These are phyloP conservation scores for Germaria angustata DNA, from an alignment of 2,888 invertebrate genomes.

Conservation along the genomic window DNA sequence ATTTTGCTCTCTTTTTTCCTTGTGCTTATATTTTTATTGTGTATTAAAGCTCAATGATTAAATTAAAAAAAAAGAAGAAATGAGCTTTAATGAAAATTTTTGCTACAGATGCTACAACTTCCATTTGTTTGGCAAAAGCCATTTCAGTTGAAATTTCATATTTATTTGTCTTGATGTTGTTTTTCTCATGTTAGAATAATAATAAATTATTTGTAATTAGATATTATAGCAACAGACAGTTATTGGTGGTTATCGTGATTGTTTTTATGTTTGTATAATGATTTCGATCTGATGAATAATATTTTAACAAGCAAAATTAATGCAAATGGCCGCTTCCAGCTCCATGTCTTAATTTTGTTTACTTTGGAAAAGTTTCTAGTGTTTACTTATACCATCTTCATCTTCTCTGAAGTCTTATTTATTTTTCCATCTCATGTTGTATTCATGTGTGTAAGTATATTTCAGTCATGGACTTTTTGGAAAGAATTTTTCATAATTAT, in stretches of 20 bases:
- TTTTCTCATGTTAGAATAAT: constrained; percentile 4
- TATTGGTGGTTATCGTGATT: constrained; percentile 5
- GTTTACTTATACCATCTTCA: neutral
- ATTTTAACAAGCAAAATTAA: constrained; percentile 26
- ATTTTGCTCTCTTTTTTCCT: too few species aligned
- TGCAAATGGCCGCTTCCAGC: neutral
- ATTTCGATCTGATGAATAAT: constrained; percentile 36
- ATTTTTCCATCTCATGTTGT: neutral
- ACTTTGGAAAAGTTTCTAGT: neutral
- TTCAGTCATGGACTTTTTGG: constrained; percentile 16
- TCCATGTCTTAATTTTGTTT: neutral
- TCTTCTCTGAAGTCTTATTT: too few species aligned
- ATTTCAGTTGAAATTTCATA: neutral
- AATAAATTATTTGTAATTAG: constrained; percentile 42
- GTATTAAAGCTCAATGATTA: too few species aligned
- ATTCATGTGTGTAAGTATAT: neutral
- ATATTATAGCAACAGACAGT: constrained; percentile 21
- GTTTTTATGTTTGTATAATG: neutral
- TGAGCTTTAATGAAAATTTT: too few species aligned
- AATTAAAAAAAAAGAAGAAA: too few species aligned
- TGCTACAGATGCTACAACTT: neutral
- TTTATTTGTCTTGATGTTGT: neutral
- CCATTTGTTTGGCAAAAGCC: too few species aligned
- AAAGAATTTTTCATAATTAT: neutral
- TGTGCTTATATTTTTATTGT: too few species aligned